A percentile compares a stretch with the other conserved stretches of the same genome.
Conservation (phyloP, 2,113 vertebrate species). For the Toxotes jaculatrix region DNA sequence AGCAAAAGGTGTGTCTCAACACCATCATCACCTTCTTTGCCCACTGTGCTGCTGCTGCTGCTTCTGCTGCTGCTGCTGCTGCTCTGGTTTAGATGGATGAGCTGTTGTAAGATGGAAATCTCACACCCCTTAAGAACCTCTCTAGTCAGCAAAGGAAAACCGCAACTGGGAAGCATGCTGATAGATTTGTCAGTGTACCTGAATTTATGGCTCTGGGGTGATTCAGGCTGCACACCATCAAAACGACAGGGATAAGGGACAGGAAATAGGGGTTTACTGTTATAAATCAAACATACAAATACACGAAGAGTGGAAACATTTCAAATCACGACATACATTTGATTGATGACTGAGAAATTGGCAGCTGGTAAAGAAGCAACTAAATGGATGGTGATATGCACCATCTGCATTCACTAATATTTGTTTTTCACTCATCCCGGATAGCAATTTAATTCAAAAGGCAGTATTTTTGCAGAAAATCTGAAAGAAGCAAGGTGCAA, state of each 20-base stretch:
- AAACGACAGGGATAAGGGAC: neutral
- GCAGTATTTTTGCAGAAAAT: neutral
- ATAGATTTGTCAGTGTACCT: constrained; percentile 44
- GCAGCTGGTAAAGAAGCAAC: neutral
- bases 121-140: constrained; percentile 39
- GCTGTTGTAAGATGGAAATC: constrained; percentile 39
- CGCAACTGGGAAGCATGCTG: constrained; percentile 34
- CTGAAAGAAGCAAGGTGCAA: neutral
- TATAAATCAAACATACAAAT: constrained; percentile 10
- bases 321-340: neutral
- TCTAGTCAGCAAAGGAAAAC: constrained; percentile 63
- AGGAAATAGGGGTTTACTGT: neutral
- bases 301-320: neutral
- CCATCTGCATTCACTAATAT: neutral
- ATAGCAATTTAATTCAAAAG: neutral
- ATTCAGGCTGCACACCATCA: constrained; percentile 7
- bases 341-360: neutral
- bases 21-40: constrained; percentile 33
- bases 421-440: neutral
- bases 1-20: constrained; percentile 27
- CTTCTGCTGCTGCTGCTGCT: constrained; percentile 31
- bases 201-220: constrained; percentile 29
- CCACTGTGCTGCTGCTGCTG: constrained; percentile 39
- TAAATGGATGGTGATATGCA: neutral
- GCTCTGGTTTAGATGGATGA: constrained; percentile 59